A percentile compares a stretch with the other conserved stretches of the same genome.
phyloP scores from a whole-genome alignment of 2,797 vertebrate species.

The Atherinosoma microstoma region DNA sequence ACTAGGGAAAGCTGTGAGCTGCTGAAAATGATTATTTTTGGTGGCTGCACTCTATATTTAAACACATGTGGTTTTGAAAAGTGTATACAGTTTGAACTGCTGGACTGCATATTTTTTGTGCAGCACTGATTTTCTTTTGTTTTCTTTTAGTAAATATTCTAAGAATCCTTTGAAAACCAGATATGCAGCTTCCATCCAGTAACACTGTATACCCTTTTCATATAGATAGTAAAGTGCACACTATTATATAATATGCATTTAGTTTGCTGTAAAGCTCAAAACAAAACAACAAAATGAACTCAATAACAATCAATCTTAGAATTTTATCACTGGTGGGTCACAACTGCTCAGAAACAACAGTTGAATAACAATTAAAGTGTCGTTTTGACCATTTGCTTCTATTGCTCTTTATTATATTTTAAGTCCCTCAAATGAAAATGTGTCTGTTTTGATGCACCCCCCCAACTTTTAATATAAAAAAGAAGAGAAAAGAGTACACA shows the following conservation, averaged over 20 bases:
- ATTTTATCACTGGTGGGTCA: not conserved
- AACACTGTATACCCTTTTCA: not conserved
- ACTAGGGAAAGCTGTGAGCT: slow-evolving; percentile 40
- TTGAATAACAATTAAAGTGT: not conserved
- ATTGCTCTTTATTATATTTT: no score
- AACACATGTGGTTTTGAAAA: not conserved
- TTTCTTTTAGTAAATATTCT: not conserved
- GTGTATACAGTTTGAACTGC: not conserved
- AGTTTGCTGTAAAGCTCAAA: not conserved
- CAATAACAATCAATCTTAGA: not conserved
- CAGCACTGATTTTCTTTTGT: not conserved
- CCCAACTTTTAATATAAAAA: no score
- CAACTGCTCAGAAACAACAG: not conserved
- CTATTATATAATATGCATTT: not conserved
- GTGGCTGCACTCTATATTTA: not conserved
- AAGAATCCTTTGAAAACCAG: not conserved
- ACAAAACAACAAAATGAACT: not conserved
- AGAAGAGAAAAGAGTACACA: not conserved
- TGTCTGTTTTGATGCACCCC: no score
- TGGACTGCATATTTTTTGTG: not conserved
- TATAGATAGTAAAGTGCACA: not conserved
- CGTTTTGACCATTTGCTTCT: not conserved
- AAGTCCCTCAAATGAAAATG: no score
- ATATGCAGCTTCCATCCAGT: not conserved
- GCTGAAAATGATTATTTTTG: not conserved